These are phyloP conservation scores for Hyles lineata DNA, from an alignment of 2,888 invertebrate species.

Conservation along the genomic window DNA sequence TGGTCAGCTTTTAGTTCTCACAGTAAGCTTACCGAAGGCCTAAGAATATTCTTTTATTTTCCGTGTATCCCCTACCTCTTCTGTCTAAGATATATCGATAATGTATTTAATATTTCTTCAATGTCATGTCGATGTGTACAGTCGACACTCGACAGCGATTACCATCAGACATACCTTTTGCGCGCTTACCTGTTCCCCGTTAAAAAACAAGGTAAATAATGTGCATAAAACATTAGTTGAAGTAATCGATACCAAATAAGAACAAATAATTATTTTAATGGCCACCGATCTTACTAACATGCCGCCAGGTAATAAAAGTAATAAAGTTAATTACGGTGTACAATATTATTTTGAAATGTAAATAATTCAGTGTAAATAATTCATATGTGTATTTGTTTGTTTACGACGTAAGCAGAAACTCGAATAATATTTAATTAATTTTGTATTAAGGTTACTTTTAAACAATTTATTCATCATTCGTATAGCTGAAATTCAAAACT, in stretches of 20 bases:
- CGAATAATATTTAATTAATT: background rate
- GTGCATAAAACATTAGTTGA: background rate
- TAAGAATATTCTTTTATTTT: too few relatives aligned
- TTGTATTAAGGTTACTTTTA: background rate
- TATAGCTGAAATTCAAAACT: too few relatives aligned
- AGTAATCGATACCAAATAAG: background rate
- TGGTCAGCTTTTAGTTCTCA: too few relatives aligned
- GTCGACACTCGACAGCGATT: too few relatives aligned
- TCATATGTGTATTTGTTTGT: background rate
- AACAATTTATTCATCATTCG: too few relatives aligned
- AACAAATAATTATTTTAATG: constrained; percentile 17
- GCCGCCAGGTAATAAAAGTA: background rate
- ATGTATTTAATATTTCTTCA: too few relatives aligned
- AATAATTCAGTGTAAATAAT: background rate
- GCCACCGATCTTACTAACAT: background rate
- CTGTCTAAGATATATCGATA: too few relatives aligned
- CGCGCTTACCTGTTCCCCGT: too few relatives aligned
- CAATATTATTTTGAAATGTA: background rate
- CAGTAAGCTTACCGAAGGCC: too few relatives aligned
- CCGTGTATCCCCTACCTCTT: too few relatives aligned
- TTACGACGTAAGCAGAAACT: background rate
- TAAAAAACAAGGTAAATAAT: background rate
- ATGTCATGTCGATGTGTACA: too few relatives aligned
- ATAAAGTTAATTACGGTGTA: background rate
- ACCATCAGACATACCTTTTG: too few relatives aligned